Evolutionary conservation across 2,888 invertebrate species (phyloP), one percentile per base, ranked within the genome.

Genomic region (Elegia similella): DNA sequence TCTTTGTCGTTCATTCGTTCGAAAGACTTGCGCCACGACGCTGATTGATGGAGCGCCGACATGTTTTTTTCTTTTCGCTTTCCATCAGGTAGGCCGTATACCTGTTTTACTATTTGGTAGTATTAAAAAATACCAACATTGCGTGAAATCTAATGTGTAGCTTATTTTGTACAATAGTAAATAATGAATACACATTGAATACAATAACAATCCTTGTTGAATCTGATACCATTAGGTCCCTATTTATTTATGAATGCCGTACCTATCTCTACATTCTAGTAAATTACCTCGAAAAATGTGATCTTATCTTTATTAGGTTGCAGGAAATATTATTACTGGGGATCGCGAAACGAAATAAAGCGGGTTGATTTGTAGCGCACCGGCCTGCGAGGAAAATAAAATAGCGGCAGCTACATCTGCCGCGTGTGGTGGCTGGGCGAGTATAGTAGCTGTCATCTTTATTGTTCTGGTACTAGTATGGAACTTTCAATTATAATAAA

Each of bases 291-390:
- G 50, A 50, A 34, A 17, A 50, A 50, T 32, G 50, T 34, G 34
- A 50, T 50, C 34, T 50, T 50, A 34, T 34, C 34, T 34, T 17
- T 38, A 38, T 50, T 34, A 34, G 15, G 16, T 50, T 16, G 7
- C 17, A 17, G 34, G 50, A 34, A 50, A 50, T 48, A 48, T 48
- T 50, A 50, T 50, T 16, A 50, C 16, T 16, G 15, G 10, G 16
- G 50, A 34, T 50, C 50, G 34, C 34, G 34, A 12, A 46, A 50
- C 50, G 34, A 50, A 50, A 50, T 34, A 50, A 34, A 17, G 50
- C 34, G 30, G 17, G 50, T 34, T 50, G 50, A 50, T 50, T 50
- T 50, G 48, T 50, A 8, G 17, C 50, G 34, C 1, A 12, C 12
- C 16, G 30, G 34, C 12, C 12, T 8, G 5, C 16, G 34, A 13